Evolutionary conservation across 2,888 invertebrate species (phyloP).

Genomic region (Apamea sordens): DNA sequence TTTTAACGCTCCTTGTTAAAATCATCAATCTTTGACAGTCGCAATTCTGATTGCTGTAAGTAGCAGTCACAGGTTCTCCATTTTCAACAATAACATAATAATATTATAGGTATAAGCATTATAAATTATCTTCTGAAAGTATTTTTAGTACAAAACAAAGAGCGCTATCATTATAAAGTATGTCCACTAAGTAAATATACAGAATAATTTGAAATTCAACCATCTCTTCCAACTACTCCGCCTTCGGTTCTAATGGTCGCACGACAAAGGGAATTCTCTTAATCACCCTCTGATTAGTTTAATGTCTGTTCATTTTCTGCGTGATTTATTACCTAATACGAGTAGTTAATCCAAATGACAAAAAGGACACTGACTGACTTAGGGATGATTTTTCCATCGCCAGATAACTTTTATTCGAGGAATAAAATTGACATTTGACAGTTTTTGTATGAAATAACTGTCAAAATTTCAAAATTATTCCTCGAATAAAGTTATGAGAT

Average conservation of each 20-base stretch:
- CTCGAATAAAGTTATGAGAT: no score
- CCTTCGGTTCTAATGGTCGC: conserved; percentile 17
- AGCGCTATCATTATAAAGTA: background rate
- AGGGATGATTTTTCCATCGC: no score
- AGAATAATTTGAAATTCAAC: background rate
- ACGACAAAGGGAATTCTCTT: conserved; percentile 14
- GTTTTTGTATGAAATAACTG: no score
- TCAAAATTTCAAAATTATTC: no score
- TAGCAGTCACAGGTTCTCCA: no score
- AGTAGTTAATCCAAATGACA: background rate
- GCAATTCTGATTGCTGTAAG: background rate
- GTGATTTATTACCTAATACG: conserved; percentile 26
- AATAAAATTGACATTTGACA: no score
- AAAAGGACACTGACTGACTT: background rate
- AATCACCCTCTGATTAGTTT: conserved; percentile 30
- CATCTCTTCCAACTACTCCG: background rate
- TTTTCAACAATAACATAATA: background rate
- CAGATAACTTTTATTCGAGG: no score
- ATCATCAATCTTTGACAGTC: background rate
- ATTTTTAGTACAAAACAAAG: background rate
- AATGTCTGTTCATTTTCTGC: conserved; percentile 20
- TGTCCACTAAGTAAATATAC: background rate
- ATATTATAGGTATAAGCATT: background rate
- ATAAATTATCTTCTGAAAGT: background rate
- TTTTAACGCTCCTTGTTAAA: background rate